Conservation (phyloP, 2,797 vertebrate genomes). For the Rhabdomys pumilio region DNA sequence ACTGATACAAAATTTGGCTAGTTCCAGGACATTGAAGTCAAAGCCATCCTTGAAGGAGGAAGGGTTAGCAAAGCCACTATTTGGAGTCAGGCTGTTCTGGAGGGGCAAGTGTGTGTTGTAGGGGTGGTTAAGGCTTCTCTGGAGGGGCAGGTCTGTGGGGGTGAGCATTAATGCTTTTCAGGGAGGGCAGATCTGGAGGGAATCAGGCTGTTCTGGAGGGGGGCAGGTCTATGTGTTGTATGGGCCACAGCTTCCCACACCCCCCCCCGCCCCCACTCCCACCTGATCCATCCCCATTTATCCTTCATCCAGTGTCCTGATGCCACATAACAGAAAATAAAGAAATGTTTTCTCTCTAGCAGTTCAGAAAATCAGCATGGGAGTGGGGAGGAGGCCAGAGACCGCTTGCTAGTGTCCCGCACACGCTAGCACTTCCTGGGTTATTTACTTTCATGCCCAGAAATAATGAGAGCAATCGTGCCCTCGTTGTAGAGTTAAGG, state of each 20-base stretch:
- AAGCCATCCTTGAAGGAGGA: background rate
- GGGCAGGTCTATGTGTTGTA: background rate
- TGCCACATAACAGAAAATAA: conserved; percentile 10
- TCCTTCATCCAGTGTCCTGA: background rate
- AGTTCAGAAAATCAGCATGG: conserved; percentile 2
- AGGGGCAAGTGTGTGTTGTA: background rate
- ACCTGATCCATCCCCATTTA: background rate
- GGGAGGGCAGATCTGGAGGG: background rate
- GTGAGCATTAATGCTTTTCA: background rate
- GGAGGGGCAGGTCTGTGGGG: no score
- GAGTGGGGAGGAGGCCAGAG: background rate
- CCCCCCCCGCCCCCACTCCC: background rate
- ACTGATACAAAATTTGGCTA: background rate
- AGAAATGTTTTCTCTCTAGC: background rate
- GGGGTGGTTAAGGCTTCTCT: background rate
- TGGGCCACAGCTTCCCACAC: background rate
- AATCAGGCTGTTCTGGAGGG: background rate
- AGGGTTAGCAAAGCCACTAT: background rate
- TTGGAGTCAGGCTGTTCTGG: background rate
- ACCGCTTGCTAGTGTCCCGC: background rate
- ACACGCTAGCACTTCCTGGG: background rate
- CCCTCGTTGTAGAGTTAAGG: background rate
- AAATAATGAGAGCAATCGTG: background rate
- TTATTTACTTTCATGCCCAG: background rate
- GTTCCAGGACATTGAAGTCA: background rate